Conservation (phyloP, 2,888 invertebrate species). For the Sipha maydis region DNA sequence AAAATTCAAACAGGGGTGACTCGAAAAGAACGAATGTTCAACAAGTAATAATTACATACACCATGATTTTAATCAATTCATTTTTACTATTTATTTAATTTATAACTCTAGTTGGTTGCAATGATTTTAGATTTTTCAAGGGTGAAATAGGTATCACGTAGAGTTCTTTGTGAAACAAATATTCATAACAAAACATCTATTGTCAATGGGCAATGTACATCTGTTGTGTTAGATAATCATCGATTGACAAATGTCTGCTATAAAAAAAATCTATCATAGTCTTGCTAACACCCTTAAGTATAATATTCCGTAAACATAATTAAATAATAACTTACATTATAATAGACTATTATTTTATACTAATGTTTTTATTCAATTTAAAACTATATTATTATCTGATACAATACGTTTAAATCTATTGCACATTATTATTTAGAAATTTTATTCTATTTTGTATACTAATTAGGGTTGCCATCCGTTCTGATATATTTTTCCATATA, state of each 20-base stretch:
- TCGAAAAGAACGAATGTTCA: constrained; percentile 32
- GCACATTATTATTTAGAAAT: too few relatives aligned
- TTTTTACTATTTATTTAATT: constrained; percentile 24
- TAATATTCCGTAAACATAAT: background rate
- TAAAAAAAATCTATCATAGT: background rate
- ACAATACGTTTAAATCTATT: too few relatives aligned
- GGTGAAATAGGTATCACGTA: constrained; percentile 20
- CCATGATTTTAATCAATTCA: constrained; percentile 51
- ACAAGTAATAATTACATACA: constrained; percentile 57
- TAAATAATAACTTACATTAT: background rate
- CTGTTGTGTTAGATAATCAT: constrained; percentile 36
- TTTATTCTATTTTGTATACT: too few relatives aligned
- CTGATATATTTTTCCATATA: too few relatives aligned
- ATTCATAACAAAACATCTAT: constrained; percentile 28
- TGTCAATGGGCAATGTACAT: constrained; percentile 39
- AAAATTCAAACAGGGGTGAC: constrained; percentile 35
- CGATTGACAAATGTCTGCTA: constrained; percentile 27
- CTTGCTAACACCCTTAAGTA: background rate
- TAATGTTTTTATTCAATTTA: too few relatives aligned
- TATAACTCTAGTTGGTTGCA: constrained; percentile 2
- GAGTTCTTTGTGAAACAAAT: constrained; percentile 33
- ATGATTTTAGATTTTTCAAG: constrained; percentile 17
- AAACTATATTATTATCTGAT: too few relatives aligned
- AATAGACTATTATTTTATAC: background rate
- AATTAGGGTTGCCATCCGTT: too few relatives aligned